Evolutionary conservation across 64 coral and sea anemone genomes (phyloP).

Genomic region (Actinia tenebrosa): DNA sequence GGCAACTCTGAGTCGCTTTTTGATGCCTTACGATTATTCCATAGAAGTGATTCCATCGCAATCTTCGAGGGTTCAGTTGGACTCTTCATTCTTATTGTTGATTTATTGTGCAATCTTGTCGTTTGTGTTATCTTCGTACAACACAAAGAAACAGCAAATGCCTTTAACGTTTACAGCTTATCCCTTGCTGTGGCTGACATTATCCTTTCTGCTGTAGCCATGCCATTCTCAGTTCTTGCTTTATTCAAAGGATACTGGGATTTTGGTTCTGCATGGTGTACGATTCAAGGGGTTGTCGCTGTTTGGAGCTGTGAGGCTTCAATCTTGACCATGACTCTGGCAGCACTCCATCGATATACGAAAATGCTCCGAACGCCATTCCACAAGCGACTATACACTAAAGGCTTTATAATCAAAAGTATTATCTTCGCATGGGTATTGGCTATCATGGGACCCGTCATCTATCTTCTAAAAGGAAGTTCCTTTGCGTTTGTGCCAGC

Average conservation of each 20-base stretch:
- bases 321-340: constrained; percentile 11
- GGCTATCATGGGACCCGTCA: background rate
- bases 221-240: constrained; percentile 14
- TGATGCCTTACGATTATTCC: background rate
- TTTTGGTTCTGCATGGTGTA: background rate
- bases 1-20: background rate
- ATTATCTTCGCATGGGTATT: background rate
- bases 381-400: background rate
- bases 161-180: constrained; percentile 12
- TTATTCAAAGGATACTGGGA: background rate
- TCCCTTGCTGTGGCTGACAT: constrained; percentile 15
- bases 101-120: background rate
- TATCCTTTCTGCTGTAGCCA: constrained; percentile 14
- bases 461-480: constrained; percentile 9
- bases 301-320: constrained; percentile 23
- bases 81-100: background rate
- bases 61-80: background rate
- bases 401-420: constrained; percentile 1
- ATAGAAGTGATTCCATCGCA: background rate
- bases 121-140: background rate
- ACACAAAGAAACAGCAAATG: background rate
- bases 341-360: constrained; percentile 17
- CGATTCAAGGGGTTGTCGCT: constrained; percentile 12
- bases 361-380: constrained; percentile 11
- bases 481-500: constrained; percentile 16